Conservation (phyloP, 2,113 vertebrate species). For the Zosterops hypoxanthus region DNA sequence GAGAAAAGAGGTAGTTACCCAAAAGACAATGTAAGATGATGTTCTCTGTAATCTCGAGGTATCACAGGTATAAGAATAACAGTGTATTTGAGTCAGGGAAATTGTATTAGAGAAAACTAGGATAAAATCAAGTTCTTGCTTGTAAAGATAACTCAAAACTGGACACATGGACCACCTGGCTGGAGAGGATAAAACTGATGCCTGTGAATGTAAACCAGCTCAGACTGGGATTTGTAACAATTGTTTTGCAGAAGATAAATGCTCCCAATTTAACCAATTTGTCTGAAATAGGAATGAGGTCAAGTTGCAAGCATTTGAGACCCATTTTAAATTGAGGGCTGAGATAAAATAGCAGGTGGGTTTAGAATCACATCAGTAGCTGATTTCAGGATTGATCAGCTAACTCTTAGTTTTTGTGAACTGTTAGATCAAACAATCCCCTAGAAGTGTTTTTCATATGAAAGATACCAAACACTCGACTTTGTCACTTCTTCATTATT, state of each 20-base stretch:
- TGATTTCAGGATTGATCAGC: neutral
- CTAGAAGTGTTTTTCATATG: neutral
- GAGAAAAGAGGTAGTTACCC: neutral
- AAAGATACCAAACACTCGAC: fast-evolving
- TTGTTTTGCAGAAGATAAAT: neutral
- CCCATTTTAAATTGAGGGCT: neutral
- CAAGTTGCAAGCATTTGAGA: neutral
- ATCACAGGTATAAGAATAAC: neutral
- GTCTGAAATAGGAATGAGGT: neutral
- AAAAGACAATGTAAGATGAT: neutral
- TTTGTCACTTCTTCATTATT: neutral
- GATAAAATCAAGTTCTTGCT: neutral
- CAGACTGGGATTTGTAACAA: neutral
- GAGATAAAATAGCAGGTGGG: neutral
- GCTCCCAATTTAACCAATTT: neutral
- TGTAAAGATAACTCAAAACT: neutral
- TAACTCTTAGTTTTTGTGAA: neutral
- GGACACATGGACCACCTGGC: fast-evolving
- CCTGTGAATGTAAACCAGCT: neutral
- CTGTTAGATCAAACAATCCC: neutral
- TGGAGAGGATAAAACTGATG: neutral
- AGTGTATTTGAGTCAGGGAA: neutral
- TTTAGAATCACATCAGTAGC: neutral
- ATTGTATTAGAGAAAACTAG: neutral
- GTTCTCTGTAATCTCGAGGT: neutral